phyloP scores from a whole-genome alignment of 2,797 vertebrate species.

The Rhinatrema bivittatum region DNA sequence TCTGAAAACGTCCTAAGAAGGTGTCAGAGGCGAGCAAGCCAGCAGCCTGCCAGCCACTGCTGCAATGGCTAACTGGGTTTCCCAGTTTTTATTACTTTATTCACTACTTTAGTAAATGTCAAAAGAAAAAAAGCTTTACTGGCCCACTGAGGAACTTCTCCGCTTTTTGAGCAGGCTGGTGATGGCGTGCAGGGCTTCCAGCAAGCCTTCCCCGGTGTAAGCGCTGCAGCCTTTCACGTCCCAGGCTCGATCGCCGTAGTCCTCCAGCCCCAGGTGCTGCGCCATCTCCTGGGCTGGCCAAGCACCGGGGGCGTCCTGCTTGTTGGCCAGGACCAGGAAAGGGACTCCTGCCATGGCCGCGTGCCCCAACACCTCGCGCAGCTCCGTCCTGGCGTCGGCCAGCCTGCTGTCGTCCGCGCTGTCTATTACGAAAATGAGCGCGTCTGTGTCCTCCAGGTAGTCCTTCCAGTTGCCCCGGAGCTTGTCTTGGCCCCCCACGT shows the following conservation, averaged over 20 bases:
- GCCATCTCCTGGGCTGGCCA: slow-evolving; percentile 59
- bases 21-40: no score
- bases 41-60: no score
- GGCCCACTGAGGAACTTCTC: neutral
- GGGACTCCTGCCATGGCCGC: slow-evolving; percentile 56
- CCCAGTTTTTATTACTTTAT: no score
- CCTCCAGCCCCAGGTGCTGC: slow-evolving; percentile 37
- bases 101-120: no score
- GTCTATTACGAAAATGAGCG: slow-evolving; percentile 78
- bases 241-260: slow-evolving; percentile 47
- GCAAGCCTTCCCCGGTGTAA: slow-evolving; percentile 60
- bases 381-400: slow-evolving; percentile 52
- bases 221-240: slow-evolving; percentile 73
- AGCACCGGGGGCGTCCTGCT: slow-evolving; percentile 63
- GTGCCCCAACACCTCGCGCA: slow-evolving; percentile 57
- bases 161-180: slow-evolving; percentile 51
- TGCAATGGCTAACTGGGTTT: no score
- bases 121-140: no score
- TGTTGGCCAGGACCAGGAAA: slow-evolving; percentile 82
- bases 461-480: slow-evolving; percentile 73
- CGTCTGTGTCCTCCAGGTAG: slow-evolving; percentile 64
- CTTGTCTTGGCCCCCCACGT: slow-evolving; percentile 69
- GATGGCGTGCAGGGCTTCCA: slow-evolving; percentile 62
- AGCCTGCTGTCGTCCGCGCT: slow-evolving; percentile 57
- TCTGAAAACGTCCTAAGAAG: no score